Conservation (phyloP, 2,113 vertebrate genomes). For the Phalacrocorax aristotelis region DNA sequence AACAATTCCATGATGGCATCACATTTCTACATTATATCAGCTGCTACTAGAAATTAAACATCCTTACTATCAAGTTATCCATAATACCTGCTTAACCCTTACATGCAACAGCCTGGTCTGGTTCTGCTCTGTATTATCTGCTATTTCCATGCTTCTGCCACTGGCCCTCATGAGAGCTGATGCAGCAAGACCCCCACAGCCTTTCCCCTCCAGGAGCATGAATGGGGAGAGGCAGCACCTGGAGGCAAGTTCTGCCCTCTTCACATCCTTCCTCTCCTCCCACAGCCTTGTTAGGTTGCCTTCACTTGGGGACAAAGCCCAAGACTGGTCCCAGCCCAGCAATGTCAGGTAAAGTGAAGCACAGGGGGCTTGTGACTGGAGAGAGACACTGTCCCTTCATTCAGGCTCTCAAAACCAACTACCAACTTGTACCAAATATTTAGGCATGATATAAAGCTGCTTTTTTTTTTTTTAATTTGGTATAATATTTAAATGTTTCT, state of each 20-base stretch:
- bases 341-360: not conserved
- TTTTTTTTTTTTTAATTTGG: not conserved
- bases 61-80: not conserved
- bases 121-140: not conserved
- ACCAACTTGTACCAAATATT: not conserved
- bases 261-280: not conserved
- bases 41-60: not conserved
- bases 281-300: rapidly evolving
- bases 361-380: not conserved
- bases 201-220: not conserved
- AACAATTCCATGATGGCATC: not conserved
- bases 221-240: not conserved
- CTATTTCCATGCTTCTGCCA: not conserved
- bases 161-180: not conserved
- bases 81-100: not conserved
- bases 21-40: not conserved
- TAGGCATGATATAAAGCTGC: not conserved
- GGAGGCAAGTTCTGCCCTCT: not conserved
- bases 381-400: not conserved
- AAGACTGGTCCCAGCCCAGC: not conserved
- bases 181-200: not conserved
- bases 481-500: not conserved
- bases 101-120: no score
- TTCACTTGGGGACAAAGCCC: not conserved
- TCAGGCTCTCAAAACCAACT: not conserved